Base-by-base conservation (phyloP, 2,888 invertebrate genomes). In the Dorcus hopei region DNA sequence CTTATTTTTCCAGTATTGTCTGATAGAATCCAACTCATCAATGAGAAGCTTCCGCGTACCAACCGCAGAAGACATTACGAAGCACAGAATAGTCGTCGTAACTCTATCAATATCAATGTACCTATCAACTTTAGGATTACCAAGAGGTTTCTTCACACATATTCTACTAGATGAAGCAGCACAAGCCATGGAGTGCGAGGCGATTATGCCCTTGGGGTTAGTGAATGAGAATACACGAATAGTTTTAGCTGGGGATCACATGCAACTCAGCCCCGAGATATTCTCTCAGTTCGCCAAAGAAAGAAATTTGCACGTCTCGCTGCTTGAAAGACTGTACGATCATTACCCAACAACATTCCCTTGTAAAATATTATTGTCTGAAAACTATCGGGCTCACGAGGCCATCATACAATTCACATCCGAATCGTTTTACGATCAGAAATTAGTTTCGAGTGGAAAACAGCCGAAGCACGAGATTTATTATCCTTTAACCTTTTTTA, bases 81-180 rank as follows among this genome's bases (percentile, higher is more conserved):
- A 84, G 52, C 87, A 88, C 72, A 81, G 87, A 59, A 85, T 93
- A 51, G 83, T 93, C 47, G 89, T 93, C 0, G 89, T 91, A 0
- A 93, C 93, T 0, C 78, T 93, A 11, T 87, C 87, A 65, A 91
- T 91, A 40, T 90, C 92, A 5, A 87, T 89, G 79, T 87, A 87
- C 69, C 78, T 93, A 52, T 85, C 87, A 43, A 84, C 87, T 3
- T 76, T 91, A 67, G 86, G 87, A 19, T 77, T 89, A 42, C 84
- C 85, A 4, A 83, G 84, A 76, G 89, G 88, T 70, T 83, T 83
- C 66, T 89, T 92, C 71, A 90, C 89, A 0, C 93, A 93, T 76
- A 90, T 93, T 62, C 82, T 93, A 57, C 80, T 93, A 51, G 93
- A 93, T 75, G 93, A 93, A 80, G 93, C 93, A 0, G 93, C 93